These are phyloP conservation scores for Thelaira solivaga DNA, from an alignment of 2,888 invertebrate species.

Conservation along the genomic window DNA sequence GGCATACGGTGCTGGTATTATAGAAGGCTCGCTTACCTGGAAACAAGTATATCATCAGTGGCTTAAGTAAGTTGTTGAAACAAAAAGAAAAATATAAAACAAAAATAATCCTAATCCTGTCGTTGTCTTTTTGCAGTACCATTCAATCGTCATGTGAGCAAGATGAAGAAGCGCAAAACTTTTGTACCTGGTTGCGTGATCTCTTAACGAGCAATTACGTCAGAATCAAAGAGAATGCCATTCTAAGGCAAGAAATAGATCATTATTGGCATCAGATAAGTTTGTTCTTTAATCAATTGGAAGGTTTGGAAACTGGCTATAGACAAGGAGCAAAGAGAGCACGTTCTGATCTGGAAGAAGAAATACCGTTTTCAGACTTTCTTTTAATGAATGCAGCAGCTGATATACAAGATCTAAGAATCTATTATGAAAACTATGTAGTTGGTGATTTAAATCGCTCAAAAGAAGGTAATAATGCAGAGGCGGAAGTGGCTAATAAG, in stretches of 20 bases:
- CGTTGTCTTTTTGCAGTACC: constrained; percentile 67
- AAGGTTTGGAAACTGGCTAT: constrained; percentile 88
- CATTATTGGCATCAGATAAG: constrained; percentile 92
- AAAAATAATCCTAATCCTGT: neutral
- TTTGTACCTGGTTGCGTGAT: constrained; percentile 78
- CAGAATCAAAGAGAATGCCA: constrained; percentile 81
- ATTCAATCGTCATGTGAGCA: constrained; percentile 75
- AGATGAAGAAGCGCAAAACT: constrained; percentile 74
- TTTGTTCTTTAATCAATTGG: constrained; percentile 86
- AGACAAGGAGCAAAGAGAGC: constrained; percentile 83
- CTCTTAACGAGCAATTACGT: constrained; percentile 81
- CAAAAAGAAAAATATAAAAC: neutral
- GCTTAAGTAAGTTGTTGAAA: constrained; percentile 79
- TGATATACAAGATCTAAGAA: constrained; percentile 82
- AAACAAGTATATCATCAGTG: constrained; percentile 88
- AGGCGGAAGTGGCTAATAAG: constrained; percentile 72
- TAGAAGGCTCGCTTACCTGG: constrained; percentile 90
- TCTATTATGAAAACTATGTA: constrained; percentile 76
- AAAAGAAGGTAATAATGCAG: neutral
- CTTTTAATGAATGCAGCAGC: constrained; percentile 86
- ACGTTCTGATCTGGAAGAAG: constrained; percentile 80
- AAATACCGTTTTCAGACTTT: constrained; percentile 82
- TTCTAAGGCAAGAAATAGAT: constrained; percentile 79
- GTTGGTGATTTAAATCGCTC: neutral
- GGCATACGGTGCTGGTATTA: constrained; percentile 90